Percentiles rank a stretch among this genome's conserved stretches.
phyloP scores from a whole-genome alignment of 2,797 vertebrate species.

The Neopelma chrysocephalum region DNA sequence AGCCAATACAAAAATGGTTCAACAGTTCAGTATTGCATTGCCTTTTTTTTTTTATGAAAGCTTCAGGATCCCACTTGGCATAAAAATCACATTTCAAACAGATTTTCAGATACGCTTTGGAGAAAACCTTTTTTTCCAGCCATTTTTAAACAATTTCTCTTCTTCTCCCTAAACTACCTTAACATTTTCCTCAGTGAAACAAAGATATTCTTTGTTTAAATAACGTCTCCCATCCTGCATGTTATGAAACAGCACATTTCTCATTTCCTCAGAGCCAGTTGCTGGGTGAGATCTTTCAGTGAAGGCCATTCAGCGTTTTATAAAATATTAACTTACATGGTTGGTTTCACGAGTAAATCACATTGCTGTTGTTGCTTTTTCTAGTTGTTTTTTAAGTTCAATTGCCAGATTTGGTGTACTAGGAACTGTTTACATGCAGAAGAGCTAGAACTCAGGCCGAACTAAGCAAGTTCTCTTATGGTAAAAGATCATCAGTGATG shows the following conservation, averaged over 20 bases:
- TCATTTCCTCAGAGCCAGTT: constrained; percentile 9
- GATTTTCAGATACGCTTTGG: neutral
- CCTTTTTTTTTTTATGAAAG: neutral
- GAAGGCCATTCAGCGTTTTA: neutral
- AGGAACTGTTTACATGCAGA: neutral
- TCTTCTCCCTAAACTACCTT: constrained; percentile 10
- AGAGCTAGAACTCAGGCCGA: neutral
- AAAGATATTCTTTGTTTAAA: constrained; percentile 48
- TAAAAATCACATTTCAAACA: constrained; percentile 28
- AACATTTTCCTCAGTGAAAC: constrained; percentile 8
- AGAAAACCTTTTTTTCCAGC: constrained; percentile 22
- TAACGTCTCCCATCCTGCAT: neutral
- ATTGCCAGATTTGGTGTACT: neutral
- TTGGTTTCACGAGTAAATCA: constrained; percentile 15
- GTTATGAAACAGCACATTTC: constrained; percentile 47
- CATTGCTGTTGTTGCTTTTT: neutral
- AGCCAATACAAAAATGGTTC: constrained; percentile 35
- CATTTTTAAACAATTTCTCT: neutral
- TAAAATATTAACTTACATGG: neutral
- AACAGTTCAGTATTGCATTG: constrained; percentile 31
- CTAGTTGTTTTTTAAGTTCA: neutral
- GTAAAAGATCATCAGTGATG: neutral
- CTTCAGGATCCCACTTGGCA: constrained; percentile 25
- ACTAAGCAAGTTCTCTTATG: neutral
- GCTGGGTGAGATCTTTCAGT: constrained; percentile 21